Percentiles rank a stretch among this genome's conserved stretches.
phyloP scores from a whole-genome alignment of 2,888 invertebrate species.

The Chrysolina oricalcia region DNA sequence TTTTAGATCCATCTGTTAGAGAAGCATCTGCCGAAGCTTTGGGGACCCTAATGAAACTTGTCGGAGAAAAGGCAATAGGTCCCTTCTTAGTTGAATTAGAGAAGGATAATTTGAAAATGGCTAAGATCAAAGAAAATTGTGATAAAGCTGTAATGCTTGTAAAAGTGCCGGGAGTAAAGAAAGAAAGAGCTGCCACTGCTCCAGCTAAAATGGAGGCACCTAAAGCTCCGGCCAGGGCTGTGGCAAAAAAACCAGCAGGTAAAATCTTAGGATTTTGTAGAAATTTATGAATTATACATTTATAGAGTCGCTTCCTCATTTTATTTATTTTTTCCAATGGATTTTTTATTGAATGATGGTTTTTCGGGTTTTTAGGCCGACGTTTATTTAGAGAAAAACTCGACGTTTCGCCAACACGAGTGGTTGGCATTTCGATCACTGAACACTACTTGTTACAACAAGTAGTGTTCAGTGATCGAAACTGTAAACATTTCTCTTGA shows the following conservation, averaged over 20 bases:
- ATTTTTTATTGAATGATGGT: too few species aligned
- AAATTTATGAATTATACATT: too few species aligned
- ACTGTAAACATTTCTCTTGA: too few species aligned
- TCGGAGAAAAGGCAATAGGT: slow-evolving; percentile 91
- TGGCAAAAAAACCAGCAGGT: slow-evolving; percentile 56
- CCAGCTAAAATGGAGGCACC: slow-evolving; percentile 69
- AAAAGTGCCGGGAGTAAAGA: slow-evolving; percentile 80
- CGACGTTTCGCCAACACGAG: too few species aligned
- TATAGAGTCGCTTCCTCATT: too few species aligned
- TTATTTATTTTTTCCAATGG: too few species aligned
- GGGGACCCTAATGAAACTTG: slow-evolving; percentile 94
- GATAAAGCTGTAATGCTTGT: slow-evolving; percentile 93
- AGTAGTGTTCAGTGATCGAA: too few species aligned
- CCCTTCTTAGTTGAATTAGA: slow-evolving; percentile 93
- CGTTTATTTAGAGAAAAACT: too few species aligned
- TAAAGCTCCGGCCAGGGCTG: slow-evolving; percentile 65
- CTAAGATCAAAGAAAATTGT: slow-evolving; percentile 94
- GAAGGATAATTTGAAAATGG: slow-evolving; percentile 91
- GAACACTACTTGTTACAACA: too few species aligned
- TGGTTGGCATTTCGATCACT: too few species aligned
- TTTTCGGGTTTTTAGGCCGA: too few species aligned
- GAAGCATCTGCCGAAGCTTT: slow-evolving; percentile 95
- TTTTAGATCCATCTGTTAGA: slow-evolving; percentile 87
- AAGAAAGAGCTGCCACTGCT: slow-evolving; percentile 75
- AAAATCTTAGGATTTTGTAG: slow-evolving; percentile 9